Percentiles rank a stretch among this genome's conserved stretches.
Evolutionary conservation across 2,113 vertebrate genomes (phyloP).

Genomic region (Empidonax alnorum): DNA sequence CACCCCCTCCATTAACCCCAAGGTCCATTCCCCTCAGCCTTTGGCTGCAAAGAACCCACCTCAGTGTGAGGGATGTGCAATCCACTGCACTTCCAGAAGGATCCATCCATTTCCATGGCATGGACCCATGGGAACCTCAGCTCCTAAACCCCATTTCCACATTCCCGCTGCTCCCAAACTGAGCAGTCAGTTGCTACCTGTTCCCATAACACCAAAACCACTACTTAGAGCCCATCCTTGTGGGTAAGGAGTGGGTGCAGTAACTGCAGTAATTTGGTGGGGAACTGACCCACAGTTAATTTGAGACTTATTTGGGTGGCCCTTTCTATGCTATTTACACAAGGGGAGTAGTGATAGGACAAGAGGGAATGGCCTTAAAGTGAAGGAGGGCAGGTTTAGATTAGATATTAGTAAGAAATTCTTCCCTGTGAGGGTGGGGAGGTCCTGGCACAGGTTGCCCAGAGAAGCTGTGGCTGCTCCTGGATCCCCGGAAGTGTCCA

Average conservation of each 20-base stretch:
- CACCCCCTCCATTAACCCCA: not conserved
- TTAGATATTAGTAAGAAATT: not conserved
- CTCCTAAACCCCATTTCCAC: not conserved
- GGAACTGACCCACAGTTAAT: slow-evolving; percentile 83
- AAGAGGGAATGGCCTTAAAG: not conserved
- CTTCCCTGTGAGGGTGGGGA: rapidly evolving
- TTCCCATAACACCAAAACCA: not conserved
- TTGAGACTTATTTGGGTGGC: slow-evolving; percentile 73
- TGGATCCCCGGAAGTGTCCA: not conserved
- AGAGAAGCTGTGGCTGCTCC: not conserved
- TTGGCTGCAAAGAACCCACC: not conserved
- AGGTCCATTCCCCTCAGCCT: not conserved
- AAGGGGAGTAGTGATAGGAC: not conserved
- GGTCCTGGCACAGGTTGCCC: not conserved
- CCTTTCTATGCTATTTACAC: slow-evolving; percentile 2
- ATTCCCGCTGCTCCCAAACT: not conserved
- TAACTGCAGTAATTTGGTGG: slow-evolving; percentile 52
- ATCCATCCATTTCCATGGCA: not conserved
- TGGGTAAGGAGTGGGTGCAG: not conserved
- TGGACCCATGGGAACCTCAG: not conserved
- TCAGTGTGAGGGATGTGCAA: not conserved
- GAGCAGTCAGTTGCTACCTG: not conserved
- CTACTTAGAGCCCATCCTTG: not conserved
- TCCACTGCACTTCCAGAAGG: not conserved
- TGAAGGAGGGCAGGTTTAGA: not conserved